Conservation (phyloP, 2,797 vertebrate genomes). For the Neostethus bicornis region DNA sequence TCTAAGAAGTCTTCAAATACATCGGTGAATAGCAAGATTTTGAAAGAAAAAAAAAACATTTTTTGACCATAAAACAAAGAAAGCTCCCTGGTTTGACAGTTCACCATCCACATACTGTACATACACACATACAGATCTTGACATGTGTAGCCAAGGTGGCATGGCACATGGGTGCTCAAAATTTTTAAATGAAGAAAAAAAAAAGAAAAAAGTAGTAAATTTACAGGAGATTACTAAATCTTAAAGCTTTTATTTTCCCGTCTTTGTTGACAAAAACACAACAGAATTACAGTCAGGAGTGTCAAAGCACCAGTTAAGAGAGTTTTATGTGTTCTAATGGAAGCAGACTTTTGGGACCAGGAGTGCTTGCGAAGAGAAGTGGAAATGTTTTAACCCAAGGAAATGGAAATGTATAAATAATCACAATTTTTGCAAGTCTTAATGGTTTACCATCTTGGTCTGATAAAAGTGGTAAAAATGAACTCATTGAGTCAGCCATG, state of each 20-base stretch:
- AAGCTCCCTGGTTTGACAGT: conserved; percentile 20
- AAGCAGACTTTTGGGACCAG: conserved; percentile 54
- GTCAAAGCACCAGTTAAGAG: conserved; percentile 63
- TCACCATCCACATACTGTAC: conserved; percentile 25
- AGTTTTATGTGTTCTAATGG: conserved; percentile 17
- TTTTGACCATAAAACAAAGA: conserved; percentile 12
- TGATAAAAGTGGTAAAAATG: conserved; percentile 20
- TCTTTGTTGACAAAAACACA: conserved; percentile 25
- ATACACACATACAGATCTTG: conserved; percentile 36
- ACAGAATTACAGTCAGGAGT: conserved; percentile 56
- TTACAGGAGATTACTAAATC: conserved; percentile 39
- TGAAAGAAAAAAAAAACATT: conserved; percentile 16
- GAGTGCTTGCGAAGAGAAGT: conserved; percentile 17
- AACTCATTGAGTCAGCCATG: conserved; percentile 23
- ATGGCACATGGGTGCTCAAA: conserved; percentile 52
- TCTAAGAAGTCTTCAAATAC: conserved; percentile 32
- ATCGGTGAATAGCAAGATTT: conserved; percentile 28
- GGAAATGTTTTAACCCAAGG: conserved; percentile 8
- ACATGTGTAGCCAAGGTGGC: conserved; percentile 57
- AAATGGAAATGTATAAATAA: conserved; percentile 3
- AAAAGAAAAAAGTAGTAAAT: conserved; percentile 11
- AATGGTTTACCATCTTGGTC: conserved; percentile 10
- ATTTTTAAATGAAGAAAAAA: background rate
- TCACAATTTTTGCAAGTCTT: conserved; percentile 11
- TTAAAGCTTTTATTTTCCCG: conserved; percentile 47